Base-by-base conservation (phyloP, 2,888 invertebrate species). In the Drosophila meridionalis region DNA sequence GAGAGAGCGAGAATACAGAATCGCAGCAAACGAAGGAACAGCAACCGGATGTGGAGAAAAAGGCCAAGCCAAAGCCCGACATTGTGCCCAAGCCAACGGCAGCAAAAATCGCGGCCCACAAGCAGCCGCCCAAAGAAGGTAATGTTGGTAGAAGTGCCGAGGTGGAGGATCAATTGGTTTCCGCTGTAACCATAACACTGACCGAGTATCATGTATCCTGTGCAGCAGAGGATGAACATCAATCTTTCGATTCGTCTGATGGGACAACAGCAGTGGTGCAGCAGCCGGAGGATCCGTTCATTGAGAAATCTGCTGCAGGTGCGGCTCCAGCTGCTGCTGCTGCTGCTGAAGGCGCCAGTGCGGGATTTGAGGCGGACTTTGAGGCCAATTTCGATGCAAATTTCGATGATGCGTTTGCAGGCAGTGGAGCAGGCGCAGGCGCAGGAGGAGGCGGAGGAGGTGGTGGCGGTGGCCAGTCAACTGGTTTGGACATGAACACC, bases 341-440 rank as follows among this genome's bases (percentile, higher is more conserved):
- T 30, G 86, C 74, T 4, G 59, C 38, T 20, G 87, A 74, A n/a
- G 84, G 74, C 30, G 87, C 78, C 7, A 80, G 82, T 40, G 80
- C 72, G 48, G 88, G 83, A 56, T 93, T 93, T 63, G 93, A 93
- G 70, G 93, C 92, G 1, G 93, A 92, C 71, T 93, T 93, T 67
- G 93, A 93, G 75, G 93, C 93, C 5, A 93, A 93, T 70, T 93
- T 93, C 52, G 93, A 84, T 87, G 84, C 87, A 8, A 87, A 87
- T 45, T 87, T 87, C 20, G 87, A 93, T 73, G 93, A 93, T 47
- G 95, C 95, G 2, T 94, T 95, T 48, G 90, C 90, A 5, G 83
- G 84, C 57, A 79, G 63, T 9, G 56, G 57, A 58, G 32, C 82
- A 62, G 58, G 78, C 71, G 34, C 86, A 43, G 58, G 14, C 6